phyloP scores from a whole-genome alignment of 2,797 vertebrate species.

The Thamnophis elegans region DNA sequence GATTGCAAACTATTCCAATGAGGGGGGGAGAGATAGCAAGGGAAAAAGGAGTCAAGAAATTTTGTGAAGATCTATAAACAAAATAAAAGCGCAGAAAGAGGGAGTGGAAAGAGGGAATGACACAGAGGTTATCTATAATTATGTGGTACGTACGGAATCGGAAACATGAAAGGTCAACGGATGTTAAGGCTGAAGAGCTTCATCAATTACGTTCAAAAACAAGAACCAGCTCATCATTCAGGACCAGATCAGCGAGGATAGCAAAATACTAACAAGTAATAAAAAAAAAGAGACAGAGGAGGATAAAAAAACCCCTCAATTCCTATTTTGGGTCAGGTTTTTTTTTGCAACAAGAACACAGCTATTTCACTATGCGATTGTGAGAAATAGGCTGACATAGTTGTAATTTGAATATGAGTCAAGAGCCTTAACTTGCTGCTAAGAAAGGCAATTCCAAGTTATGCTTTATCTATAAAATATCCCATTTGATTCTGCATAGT shows the following conservation, averaged over 20 bases:
- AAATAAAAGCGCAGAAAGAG: neutral
- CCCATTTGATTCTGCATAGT: neutral
- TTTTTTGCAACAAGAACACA: neutral
- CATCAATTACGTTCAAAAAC: neutral
- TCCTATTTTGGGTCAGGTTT: neutral
- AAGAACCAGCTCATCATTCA: neutral
- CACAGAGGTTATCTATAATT: neutral
- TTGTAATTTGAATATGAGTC: neutral
- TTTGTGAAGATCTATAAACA: neutral
- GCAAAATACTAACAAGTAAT: neutral
- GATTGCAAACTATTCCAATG: neutral
- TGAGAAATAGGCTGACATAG: neutral
- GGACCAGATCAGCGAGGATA: neutral
- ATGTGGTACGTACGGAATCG: neutral
- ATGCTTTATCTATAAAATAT: neutral
- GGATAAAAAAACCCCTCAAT: neutral
- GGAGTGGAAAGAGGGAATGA: neutral
- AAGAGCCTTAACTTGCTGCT: neutral
- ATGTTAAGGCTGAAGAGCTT: neutral
- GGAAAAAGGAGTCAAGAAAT: neutral
- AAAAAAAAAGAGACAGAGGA: neutral
- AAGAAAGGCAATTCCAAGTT: neutral
- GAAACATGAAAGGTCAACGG: neutral
- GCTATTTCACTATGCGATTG: neutral
- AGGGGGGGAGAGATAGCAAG: neutral